Base-by-base conservation (phyloP, 2,888 invertebrate genomes). In the Hymenopus coronatus region DNA sequence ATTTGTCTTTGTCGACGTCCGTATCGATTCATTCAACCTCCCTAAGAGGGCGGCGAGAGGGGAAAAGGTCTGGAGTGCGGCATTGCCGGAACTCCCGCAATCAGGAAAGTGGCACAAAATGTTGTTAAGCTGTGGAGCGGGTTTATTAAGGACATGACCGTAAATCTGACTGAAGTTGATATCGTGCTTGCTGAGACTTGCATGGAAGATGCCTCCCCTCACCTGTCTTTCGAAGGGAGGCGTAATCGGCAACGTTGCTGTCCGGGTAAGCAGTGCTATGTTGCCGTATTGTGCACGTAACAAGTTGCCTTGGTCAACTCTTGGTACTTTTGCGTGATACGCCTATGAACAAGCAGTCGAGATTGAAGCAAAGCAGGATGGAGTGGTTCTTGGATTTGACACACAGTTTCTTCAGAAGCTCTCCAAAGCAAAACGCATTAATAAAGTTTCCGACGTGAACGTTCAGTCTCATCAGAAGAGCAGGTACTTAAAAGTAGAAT, bases 21-120 rank as follows among this genome's bases (percentile, higher is more conserved):
- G 90, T 90, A 89, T 89, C 89, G 90, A 90, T 90, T 89, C 88
- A 88, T 88, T 87, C 88, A 89, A 88, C 83, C 89, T 54, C 46
- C n/a, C 88, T 40, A 30, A 82, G 89, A 84, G 88, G 87, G 90
- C 84, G 89, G 30, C 28, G 81, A 7, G 88, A 86, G 89, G 85
- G 84, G 82, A 82, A n/a, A 87, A 87, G 86, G 86, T 81, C 7
- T 87, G 87, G 82, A 82, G 87, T 30, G 88, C 90, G 88, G 28
- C 27, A 87, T 90, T 90, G 90, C 88, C 90, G 84, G 54, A 28
- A 70, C 54, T 70, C 54, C 54, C 54, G 54, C 54, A 70, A 70
- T 70, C 54, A 70, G 3, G 54, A 70, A 70, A 70, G 54, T 70
- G 8, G 54, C 54, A 70, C 54, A 70, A 70, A 70, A 70, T 70